Evolutionary conservation across 2,113 vertebrate species (phyloP).

Genomic region (Hippocampus mohnikei): DNA sequence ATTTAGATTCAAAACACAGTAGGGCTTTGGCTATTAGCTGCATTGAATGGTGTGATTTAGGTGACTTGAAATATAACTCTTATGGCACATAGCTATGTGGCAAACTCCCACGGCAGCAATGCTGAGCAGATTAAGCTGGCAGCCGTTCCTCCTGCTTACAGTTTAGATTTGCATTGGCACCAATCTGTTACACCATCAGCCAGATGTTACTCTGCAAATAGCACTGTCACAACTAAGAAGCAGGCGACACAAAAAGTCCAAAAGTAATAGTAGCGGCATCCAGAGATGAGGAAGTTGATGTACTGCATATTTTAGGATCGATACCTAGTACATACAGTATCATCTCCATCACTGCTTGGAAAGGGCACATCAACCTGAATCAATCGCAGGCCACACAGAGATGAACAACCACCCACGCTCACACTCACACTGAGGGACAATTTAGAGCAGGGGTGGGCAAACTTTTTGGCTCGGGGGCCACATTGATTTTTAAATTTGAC

Average conservation of each 20-base stretch:
- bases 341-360: too few relatives aligned
- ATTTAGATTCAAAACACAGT: background rate
- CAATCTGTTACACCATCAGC: conserved; percentile 51
- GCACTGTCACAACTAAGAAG: conserved; percentile 31
- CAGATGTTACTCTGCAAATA: conserved; percentile 58
- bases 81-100: background rate
- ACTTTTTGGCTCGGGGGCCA: too few relatives aligned
- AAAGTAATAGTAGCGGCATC: conserved; percentile 20
- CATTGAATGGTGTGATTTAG: background rate
- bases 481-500: too few relatives aligned
- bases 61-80: background rate
- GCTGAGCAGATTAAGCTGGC: conserved; percentile 72
- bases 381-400: too few relatives aligned
- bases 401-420: too few relatives aligned
- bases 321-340: too few relatives aligned
- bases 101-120: background rate
- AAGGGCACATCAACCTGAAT: too few relatives aligned
- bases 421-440: too few relatives aligned
- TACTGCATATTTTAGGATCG: background rate
- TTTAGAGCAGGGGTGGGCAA: too few relatives aligned
- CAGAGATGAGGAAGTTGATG: background rate
- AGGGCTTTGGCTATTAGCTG: background rate
- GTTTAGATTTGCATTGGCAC: conserved; percentile 65
- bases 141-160: conserved; percentile 64
- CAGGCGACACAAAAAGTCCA: background rate